Percentiles rank a stretch among this genome's conserved stretches.
These are phyloP conservation scores for Xenopus laevis DNA, from an alignment of 2,113 vertebrate species.

Conservation along the genomic window DNA sequence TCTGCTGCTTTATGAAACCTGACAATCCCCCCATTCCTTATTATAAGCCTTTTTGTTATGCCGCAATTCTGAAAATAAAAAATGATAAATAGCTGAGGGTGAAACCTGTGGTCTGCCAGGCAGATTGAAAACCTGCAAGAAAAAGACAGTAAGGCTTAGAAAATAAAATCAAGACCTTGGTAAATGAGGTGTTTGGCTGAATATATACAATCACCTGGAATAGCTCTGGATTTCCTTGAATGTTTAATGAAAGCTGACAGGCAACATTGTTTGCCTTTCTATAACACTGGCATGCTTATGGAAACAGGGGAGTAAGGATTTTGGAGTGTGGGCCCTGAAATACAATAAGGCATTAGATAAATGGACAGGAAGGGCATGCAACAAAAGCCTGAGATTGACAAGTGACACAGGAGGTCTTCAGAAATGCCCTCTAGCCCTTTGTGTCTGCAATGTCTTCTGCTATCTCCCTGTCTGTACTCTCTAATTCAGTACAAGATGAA, in stretches of 20 bases:
- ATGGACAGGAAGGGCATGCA: conserved; percentile 21
- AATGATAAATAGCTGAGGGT: conserved; percentile 30
- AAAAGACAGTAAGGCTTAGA: neutral
- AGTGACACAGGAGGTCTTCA: conserved; percentile 24
- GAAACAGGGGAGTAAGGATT: conserved; percentile 33
- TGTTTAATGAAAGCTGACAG: conserved; percentile 43
- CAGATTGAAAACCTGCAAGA: neutral
- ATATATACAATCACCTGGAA: conserved; percentile 44
- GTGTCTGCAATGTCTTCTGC: conserved; percentile 7
- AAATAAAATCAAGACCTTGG: conserved; percentile 24
- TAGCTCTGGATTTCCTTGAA: neutral
- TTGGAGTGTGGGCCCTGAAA: conserved; percentile 6
- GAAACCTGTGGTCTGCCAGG: conserved; percentile 38
- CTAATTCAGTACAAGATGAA: conserved; percentile 15
- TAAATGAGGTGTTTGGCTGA: conserved; percentile 32
- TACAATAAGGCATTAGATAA: conserved; percentile 29
- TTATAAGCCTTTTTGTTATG: conserved; percentile 36
- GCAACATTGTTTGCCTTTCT: conserved; percentile 33
- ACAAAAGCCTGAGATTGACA: conserved; percentile 25
- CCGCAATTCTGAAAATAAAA: conserved; percentile 35
- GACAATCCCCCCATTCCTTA: conserved; percentile 14
- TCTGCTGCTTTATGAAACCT: neutral
- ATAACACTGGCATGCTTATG: conserved; percentile 4
- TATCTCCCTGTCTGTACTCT: conserved; percentile 18
- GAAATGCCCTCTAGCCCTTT: conserved; percentile 21